Conservation (phyloP, 2,113 vertebrate species). For the Alectura lathami region DNA sequence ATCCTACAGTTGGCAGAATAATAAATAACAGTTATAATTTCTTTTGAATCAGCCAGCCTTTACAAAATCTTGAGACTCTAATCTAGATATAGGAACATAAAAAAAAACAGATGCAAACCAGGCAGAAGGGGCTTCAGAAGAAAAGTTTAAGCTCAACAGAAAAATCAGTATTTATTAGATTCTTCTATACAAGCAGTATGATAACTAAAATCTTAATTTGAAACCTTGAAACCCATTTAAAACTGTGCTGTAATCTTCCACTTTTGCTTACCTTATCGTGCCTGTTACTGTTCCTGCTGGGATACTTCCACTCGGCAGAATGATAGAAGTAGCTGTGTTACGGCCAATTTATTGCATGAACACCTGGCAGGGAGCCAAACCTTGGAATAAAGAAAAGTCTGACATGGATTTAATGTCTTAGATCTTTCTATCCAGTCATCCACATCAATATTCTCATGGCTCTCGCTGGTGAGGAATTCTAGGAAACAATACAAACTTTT, state of each 20-base stretch:
- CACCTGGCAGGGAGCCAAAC: conserved; percentile 45
- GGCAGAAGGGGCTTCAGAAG: background rate
- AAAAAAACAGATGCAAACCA: background rate
- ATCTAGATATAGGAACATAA: background rate
- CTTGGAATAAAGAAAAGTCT: background rate
- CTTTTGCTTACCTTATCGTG: conserved; percentile 46
- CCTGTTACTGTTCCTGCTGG: background rate
- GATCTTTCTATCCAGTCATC: background rate
- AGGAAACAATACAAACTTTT: too few species aligned
- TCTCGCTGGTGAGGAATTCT: background rate
- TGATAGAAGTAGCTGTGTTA: background rate
- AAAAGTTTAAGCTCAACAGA: background rate
- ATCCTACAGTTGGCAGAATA: background rate
- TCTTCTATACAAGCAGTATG: background rate
- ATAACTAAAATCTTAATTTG: background rate
- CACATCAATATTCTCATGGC: background rate
- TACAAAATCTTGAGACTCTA: background rate
- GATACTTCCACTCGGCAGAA: background rate
- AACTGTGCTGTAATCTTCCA: background rate
- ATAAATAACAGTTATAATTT: background rate
- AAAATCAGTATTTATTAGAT: background rate
- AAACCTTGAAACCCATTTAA: background rate
- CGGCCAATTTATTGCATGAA: conserved; percentile 51
- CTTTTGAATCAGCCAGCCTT: background rate
- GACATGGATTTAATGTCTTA: background rate